Evolutionary conservation across 2,113 vertebrate species (phyloP).

Genomic region (Jaculus jaculus): DNA sequence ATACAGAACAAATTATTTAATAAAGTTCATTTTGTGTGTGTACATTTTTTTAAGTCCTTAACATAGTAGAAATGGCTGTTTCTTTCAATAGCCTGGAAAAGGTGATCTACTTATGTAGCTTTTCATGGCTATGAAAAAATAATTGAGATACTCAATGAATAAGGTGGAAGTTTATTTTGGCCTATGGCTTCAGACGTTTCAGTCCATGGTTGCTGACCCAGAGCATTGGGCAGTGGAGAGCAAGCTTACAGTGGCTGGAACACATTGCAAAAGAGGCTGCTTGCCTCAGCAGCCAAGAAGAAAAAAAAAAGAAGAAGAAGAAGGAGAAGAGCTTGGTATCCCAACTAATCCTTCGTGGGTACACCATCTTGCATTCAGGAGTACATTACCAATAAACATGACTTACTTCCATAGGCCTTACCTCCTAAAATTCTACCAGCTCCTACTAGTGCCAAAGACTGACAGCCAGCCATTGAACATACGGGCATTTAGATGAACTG

Average conservation of each 20-base stretch:
- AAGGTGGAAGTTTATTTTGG: background rate
- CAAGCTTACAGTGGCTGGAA: background rate
- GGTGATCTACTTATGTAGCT: background rate
- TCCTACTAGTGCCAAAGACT: background rate
- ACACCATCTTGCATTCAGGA: background rate
- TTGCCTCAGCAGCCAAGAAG: background rate
- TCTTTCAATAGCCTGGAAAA: background rate
- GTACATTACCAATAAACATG: background rate
- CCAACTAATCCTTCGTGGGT: too few relatives aligned
- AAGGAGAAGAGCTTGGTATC: background rate
- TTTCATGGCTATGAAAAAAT: background rate
- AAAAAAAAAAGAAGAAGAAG: background rate
- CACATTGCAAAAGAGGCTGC: background rate
- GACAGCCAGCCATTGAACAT: background rate
- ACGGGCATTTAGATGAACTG: background rate
- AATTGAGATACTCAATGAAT: background rate
- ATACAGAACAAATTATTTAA: background rate
- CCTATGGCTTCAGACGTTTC: background rate
- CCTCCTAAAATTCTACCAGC: background rate
- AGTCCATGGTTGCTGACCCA: too few relatives aligned
- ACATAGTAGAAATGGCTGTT: background rate
- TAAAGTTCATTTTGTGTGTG: background rate
- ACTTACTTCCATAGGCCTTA: background rate
- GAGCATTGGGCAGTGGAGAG: background rate
- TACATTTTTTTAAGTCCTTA: background rate